Base-by-base conservation (phyloP, 2,888 invertebrate species). In the Meteorus colon region DNA sequence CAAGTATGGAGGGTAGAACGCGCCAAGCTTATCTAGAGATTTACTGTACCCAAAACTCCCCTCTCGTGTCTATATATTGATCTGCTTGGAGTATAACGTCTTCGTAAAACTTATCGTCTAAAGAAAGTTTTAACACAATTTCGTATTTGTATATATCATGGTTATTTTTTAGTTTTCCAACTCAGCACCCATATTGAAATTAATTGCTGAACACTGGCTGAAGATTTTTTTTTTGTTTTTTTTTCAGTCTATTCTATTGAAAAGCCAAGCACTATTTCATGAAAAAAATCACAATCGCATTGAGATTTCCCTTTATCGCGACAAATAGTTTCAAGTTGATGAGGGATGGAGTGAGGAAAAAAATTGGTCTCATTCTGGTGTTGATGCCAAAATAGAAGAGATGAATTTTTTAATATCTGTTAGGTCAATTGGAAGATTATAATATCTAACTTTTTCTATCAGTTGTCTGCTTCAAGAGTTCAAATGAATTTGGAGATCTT, bases 71-170 rank as follows among this genome's bases (percentile, higher is more conserved):
- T 16, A 60, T 71, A 37, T 62, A 72, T 62, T 63, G 72, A 45
- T 62, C 55, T 55, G 55, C n/a, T 55, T 55, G n/a, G 19, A 72
- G 29, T 63, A 48, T 63, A 72, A 62, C 72, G 51, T 72, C 62
- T 72, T 63, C 29, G 29, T 34, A 51, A 72, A 45, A 29, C 63
- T 72, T 63, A 63, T 41, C 62, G 48, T 62, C 62, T 16, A 31
- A 12, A 55, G 4, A 48, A 55, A 55, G 19, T 55, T 55, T 24
- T 19, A 24, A 55, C 55, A 55, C 19, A 55, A 24, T 55, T 55
- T 19, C 1, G n/a, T 19, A 24, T 19, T 16, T 51, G 12, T n/a
- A 19, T 55, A 24, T 4, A 8, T 55, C 55, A 8, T 19, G 10
- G n/a, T 55, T 55, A 8, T 55, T 55, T 24, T 24, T 19, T 19